These are phyloP conservation scores for Raphicerus campestris DNA, from an alignment of 2,113 vertebrate genomes.

Conservation along the genomic window DNA sequence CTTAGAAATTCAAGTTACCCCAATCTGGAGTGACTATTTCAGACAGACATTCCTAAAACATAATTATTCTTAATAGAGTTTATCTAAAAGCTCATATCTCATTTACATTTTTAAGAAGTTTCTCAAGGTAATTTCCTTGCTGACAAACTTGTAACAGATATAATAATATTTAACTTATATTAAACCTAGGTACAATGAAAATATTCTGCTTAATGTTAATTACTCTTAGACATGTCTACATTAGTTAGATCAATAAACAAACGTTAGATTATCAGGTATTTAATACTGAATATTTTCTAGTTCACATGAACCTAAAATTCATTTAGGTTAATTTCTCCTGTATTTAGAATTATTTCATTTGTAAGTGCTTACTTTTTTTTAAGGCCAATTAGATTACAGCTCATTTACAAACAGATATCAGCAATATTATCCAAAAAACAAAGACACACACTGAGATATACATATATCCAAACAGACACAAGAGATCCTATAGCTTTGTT, in stretches of 20 bases:
- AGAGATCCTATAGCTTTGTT: neutral
- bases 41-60: neutral
- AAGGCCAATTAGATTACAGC: neutral
- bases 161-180: neutral
- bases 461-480: neutral
- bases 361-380: neutral
- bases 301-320: neutral
- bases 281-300: neutral
- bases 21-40: neutral
- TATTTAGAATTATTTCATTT: neutral
- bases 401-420: neutral
- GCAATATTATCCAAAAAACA: neutral
- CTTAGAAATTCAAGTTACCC: neutral
- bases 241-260: neutral
- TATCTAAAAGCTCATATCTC: neutral
- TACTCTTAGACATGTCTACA: neutral
- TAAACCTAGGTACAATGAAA: neutral
- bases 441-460: neutral
- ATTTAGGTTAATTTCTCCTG: neutral
- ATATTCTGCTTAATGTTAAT: neutral
- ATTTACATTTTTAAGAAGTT: neutral
- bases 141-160: neutral
- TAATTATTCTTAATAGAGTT: neutral
- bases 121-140: neutral
- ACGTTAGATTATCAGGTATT: neutral